Percentiles rank a stretch among this genome's conserved stretches.
Evolutionary conservation across 2,797 vertebrate species (phyloP).

Genomic region (Prionace glauca): DNA sequence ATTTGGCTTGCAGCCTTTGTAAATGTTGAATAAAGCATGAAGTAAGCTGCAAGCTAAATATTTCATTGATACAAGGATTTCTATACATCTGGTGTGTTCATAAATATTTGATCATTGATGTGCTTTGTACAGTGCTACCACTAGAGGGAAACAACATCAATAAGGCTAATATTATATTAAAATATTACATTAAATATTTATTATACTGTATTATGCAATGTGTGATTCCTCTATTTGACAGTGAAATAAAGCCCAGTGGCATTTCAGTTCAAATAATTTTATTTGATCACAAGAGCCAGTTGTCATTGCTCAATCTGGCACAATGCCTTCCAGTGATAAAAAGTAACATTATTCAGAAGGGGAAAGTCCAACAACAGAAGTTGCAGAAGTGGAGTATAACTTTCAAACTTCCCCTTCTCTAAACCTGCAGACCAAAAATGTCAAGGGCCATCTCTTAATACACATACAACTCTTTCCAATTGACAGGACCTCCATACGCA

Average conservation of each 20-base stretch:
- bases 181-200: conserved; percentile 29
- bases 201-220: conserved; percentile 7
- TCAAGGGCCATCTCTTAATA: neutral
- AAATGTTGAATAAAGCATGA: conserved; percentile 9
- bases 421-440: conserved; percentile 5
- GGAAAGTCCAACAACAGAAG: neutral
- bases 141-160: conserved; percentile 35
- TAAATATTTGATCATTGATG: conserved; percentile 29
- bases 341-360: neutral
- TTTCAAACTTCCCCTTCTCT: neutral
- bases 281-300: conserved; percentile 10
- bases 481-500: neutral
- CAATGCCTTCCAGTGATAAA: neutral
- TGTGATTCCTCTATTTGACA: neutral
- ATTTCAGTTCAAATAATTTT: conserved; percentile 14
- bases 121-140: conserved; percentile 19
- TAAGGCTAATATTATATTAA: conserved; percentile 30
- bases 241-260: neutral
- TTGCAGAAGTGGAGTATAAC: neutral
- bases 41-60: neutral
- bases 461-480: neutral
- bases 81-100: conserved; percentile 23
- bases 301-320: neutral
- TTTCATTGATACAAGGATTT: neutral
- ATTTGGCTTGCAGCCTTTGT: neutral